Conservation (phyloP, 2,797 vertebrate species). For the Sus cebifrons region DNA sequence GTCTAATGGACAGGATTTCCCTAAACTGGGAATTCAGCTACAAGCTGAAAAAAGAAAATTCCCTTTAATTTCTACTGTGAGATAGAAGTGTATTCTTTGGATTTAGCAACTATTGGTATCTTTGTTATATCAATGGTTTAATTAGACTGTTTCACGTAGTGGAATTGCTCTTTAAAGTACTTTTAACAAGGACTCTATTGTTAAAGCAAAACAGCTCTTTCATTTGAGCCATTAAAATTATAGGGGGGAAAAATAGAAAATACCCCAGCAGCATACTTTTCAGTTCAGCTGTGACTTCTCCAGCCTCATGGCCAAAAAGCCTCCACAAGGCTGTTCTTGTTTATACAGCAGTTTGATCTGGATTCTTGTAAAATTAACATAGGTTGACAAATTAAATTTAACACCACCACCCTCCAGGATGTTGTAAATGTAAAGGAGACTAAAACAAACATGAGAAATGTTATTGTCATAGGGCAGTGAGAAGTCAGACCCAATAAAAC, state of each 20-base stretch:
- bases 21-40: not conserved
- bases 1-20: slow-evolving; percentile 28
- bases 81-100: not conserved
- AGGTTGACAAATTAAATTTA: slow-evolving; percentile 78
- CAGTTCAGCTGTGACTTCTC: slow-evolving; percentile 74
- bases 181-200: slow-evolving; percentile 80
- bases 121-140: slow-evolving; percentile 68
- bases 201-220: slow-evolving; percentile 73
- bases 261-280: slow-evolving; percentile 54
- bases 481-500: slow-evolving; percentile 21
- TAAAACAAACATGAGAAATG: slow-evolving; percentile 64
- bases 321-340: slow-evolving; percentile 51
- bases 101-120: slow-evolving; percentile 60
- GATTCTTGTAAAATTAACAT: slow-evolving; percentile 80
- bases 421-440: slow-evolving; percentile 59
- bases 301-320: slow-evolving; percentile 58
- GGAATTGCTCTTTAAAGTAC: slow-evolving; percentile 51
- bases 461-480: not conserved
- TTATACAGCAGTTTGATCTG: slow-evolving; percentile 76
- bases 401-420: slow-evolving; percentile 43
- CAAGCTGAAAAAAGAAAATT: not conserved
- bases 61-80: slow-evolving; percentile 60
- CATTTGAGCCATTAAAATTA: slow-evolving; percentile 74
- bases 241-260: not conserved
- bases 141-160: slow-evolving; percentile 48